phyloP scores from a whole-genome alignment of 30 jellyfish, hydroid and myxozoan species.

The Aurelia aurita complex sp. Pacific region DNA sequence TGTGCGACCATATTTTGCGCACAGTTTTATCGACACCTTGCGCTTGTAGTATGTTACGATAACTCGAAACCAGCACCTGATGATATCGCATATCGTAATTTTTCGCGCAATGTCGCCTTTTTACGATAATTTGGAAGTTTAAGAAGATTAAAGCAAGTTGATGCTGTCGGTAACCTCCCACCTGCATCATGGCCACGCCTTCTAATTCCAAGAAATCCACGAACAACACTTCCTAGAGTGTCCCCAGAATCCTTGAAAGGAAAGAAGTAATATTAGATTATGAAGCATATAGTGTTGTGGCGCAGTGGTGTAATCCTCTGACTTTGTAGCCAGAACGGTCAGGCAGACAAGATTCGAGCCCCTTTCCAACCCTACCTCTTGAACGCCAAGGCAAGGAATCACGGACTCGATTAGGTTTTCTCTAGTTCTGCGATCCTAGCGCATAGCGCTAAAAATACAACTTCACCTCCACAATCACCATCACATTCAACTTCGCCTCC shows the following conservation, averaged over 20 bases:
- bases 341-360: neutral
- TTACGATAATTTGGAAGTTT: constrained; percentile 87
- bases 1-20: neutral
- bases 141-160: constrained; percentile 96
- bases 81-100: constrained; percentile 84
- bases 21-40: neutral
- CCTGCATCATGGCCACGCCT: constrained; percentile 79
- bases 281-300: neutral
- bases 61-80: constrained; percentile 98
- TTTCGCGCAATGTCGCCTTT: constrained; percentile 81
- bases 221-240: constrained; percentile 89
- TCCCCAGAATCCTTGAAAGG: constrained; percentile 89
- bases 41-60: constrained; percentile 35
- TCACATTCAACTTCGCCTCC: too few species aligned
- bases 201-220: constrained; percentile 92
- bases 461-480: too few species aligned
- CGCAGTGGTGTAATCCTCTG: neutral
- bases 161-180: constrained; percentile 96
- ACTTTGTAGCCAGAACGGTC: too few species aligned
- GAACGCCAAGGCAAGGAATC: too few species aligned
- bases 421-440: too few species aligned
- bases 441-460: too few species aligned
- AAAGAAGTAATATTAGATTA: neutral
- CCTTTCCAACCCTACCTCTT: neutral
- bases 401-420: too few species aligned